These are phyloP conservation scores for Siderastrea siderea DNA, from an alignment of 92 coral and sea anemone genomes.

Conservation along the genomic window DNA sequence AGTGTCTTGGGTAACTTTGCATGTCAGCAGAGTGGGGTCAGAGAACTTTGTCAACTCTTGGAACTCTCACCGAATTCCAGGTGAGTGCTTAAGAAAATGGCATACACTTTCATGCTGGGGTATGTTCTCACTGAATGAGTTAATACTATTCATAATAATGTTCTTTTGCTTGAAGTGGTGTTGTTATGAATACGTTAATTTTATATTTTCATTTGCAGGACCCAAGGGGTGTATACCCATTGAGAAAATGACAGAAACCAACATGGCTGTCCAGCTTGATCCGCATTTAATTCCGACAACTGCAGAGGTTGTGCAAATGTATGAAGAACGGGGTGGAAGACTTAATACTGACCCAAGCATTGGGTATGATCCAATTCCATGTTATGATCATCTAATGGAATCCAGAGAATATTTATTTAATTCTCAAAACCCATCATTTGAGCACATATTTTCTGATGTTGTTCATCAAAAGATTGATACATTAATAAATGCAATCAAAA, in stretches of 20 bases:
- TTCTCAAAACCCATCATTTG: slow-evolving; percentile 40
- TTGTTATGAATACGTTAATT: too few species aligned
- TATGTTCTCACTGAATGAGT: too few species aligned
- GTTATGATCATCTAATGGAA: slow-evolving; percentile 23
- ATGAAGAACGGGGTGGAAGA: slow-evolving; percentile 51
- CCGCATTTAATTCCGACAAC: slow-evolving; percentile 47
- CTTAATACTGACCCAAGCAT: slow-evolving; percentile 29
- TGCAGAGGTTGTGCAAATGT: slow-evolving; percentile 47
- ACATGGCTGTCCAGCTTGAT: slow-evolving; percentile 19
- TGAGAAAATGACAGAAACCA: slow-evolving; percentile 42
- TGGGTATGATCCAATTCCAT: slow-evolving; percentile 44
- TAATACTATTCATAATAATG: too few species aligned
- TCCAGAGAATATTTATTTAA: slow-evolving; percentile 29
- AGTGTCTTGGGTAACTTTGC: too few species aligned
- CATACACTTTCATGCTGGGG: too few species aligned
- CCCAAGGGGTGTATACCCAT: slow-evolving; percentile 50
- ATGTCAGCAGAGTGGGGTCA: too few species aligned
- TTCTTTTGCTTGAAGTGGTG: too few species aligned
- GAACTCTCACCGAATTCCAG: too few species aligned
- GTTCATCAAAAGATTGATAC: neutral
- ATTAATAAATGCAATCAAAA: too few species aligned
- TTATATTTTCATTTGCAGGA: slow-evolving; percentile 30
- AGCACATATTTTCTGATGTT: slow-evolving; percentile 39
- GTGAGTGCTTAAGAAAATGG: too few species aligned
- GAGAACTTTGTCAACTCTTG: too few species aligned